These are phyloP conservation scores for Thermophis baileyi DNA, from an alignment of 2,113 vertebrate species.

Conservation along the genomic window DNA sequence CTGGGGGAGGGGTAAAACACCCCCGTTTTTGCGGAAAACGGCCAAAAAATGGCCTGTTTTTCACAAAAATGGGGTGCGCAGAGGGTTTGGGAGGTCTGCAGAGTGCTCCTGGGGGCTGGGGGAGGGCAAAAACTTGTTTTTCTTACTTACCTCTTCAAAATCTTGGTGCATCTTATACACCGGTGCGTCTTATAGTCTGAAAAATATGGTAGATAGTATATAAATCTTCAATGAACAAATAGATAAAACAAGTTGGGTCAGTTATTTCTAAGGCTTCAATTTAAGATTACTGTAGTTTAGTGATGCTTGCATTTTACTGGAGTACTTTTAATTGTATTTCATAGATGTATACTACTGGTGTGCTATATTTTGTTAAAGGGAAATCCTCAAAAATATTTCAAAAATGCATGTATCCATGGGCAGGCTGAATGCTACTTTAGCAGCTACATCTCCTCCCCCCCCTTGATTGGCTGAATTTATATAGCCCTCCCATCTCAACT, in stretches of 20 bases:
- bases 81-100: too few relatives aligned
- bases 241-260: background rate
- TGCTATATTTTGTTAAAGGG: background rate
- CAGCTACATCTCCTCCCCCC: background rate
- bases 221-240: background rate
- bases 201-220: too few relatives aligned
- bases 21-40: too few relatives aligned
- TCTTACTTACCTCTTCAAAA: too few relatives aligned
- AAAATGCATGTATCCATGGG: background rate
- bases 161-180: too few relatives aligned
- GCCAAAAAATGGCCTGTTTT: too few relatives aligned
- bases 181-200: too few relatives aligned
- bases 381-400: background rate
- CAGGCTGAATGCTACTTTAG: background rate
- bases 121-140: too few relatives aligned
- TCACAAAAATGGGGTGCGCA: too few relatives aligned
- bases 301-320: background rate
- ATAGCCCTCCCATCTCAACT: background rate
- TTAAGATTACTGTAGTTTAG: background rate
- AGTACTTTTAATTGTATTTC: too few relatives aligned
- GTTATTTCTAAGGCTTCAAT: background rate
- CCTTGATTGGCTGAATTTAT: background rate
- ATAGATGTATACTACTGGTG: background rate
- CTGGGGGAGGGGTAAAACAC: too few relatives aligned
- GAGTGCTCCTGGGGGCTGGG: too few relatives aligned